Percentiles rank a stretch among this genome's conserved stretches.
phyloP scores from a whole-genome alignment of 2,888 invertebrate genomes.

The Platypus cylindrus region DNA sequence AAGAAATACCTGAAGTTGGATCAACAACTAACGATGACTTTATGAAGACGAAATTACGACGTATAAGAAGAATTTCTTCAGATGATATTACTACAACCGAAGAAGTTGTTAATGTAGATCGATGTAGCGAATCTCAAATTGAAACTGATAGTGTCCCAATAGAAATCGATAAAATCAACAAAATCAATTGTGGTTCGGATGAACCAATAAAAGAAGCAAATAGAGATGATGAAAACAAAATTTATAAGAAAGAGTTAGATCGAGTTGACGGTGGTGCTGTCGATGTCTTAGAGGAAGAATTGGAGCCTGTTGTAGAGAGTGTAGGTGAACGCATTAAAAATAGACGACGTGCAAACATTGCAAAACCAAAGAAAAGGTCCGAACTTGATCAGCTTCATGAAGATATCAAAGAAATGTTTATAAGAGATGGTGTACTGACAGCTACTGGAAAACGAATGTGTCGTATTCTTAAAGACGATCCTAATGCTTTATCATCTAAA shows the following conservation, averaged over 20 bases:
- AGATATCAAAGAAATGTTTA: slow-evolving; percentile 58
- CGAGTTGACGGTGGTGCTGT: not conserved
- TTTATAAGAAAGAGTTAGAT: not conserved
- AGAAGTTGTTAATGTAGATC: not conserved
- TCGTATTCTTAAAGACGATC: slow-evolving; percentile 36
- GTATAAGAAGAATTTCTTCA: slow-evolving; percentile 9
- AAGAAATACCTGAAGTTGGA: slow-evolving; percentile 12
- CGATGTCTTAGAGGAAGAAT: slow-evolving; percentile 20
- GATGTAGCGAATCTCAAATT: slow-evolving; percentile 6
- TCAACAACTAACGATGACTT: slow-evolving; percentile 16
- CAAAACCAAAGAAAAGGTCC: slow-evolving; percentile 30
- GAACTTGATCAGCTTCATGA: slow-evolving; percentile 54
- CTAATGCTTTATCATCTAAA: slow-evolving; percentile 16
- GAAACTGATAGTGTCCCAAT: slow-evolving; percentile 4
- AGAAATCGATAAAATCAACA: slow-evolving; percentile 16
- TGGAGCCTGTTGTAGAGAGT: slow-evolving; percentile 19
- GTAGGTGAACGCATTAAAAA: slow-evolving; percentile 22
- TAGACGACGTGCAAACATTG: slow-evolving; percentile 15
- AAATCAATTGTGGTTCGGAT: too few species aligned
- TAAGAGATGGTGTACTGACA: slow-evolving; percentile 48
- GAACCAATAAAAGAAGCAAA: slow-evolving; percentile 1
- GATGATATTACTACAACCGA: not conserved
- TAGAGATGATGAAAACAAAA: not conserved
- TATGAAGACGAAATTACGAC: slow-evolving; percentile 6
- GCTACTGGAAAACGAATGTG: slow-evolving; percentile 54